Conservation (phyloP, 2,113 vertebrate genomes). For the Epinephelus fuscoguttatus region DNA sequence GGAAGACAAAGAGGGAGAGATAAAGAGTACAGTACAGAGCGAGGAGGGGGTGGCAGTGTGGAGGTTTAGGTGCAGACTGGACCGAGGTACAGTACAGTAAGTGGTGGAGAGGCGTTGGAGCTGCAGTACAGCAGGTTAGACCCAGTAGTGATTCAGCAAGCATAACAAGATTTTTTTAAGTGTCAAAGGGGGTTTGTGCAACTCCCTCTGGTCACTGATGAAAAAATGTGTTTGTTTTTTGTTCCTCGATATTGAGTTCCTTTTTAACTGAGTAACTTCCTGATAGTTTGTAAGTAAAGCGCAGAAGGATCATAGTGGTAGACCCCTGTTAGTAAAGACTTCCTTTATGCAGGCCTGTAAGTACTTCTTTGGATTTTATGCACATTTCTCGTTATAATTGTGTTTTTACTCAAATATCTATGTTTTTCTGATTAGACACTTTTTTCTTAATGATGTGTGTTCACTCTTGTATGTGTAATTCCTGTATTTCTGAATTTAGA, state of each 20-base stretch:
- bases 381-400: neutral
- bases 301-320: neutral
- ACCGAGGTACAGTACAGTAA: constrained; percentile 50
- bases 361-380: neutral
- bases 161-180: constrained; percentile 48
- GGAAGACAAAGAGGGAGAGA: constrained; percentile 53
- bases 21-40: constrained; percentile 50
- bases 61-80: constrained; percentile 62
- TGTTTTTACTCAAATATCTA: neutral
- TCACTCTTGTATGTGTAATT: neutral
- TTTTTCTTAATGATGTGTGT: neutral
- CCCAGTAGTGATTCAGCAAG: constrained; percentile 56
- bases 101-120: constrained; percentile 69
- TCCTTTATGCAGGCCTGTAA: neutral
- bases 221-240: neutral
- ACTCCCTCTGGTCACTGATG: constrained; percentile 34
- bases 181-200: constrained; percentile 23
- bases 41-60: constrained; percentile 64
- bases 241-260: neutral
- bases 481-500: neutral
- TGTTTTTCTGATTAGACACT: neutral
- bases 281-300: neutral
- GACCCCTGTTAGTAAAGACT: neutral
- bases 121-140: constrained; percentile 55
- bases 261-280: neutral